Base-by-base conservation (phyloP, 2,888 invertebrate species). In the Drosophila macrospina region DNA sequence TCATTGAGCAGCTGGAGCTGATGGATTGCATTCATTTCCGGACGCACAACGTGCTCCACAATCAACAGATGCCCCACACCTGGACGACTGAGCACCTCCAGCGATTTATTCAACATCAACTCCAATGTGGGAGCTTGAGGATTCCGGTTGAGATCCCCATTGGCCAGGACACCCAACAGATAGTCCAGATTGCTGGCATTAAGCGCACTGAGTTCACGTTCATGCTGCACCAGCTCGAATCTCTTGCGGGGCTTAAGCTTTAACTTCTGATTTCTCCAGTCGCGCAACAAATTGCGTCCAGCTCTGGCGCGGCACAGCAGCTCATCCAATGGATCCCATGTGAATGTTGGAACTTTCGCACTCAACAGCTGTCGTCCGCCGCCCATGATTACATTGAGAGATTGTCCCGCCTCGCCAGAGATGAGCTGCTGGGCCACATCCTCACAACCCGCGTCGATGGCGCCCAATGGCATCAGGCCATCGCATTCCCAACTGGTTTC, bases 401-500 rank as follows among this genome's bases (percentile, higher is more conserved):
- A 69, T 10, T 92, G 94, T 0, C 97, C 97, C 0, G 97, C 96
- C 73, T 93, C 93, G 79, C 96, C 94, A 79, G 96, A 95, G 0
- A 98, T 91, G 45, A 98, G 92, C 89, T 98, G 97, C 8, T 95
- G 92, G 0, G 96, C 97, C 64, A 97, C 96, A 89, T 98, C 98
- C 89, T 95, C 95, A 90, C 97, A 98, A 0, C 85, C 83, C 1
- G 89, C 85, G 4, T 88, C 86, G 1, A 90, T 88, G 0, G 92
- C 92, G 0, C 90, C 90, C 36, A 85, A 37, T 0, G 96, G 95
- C 90, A 96, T 94, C 24, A 86, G 92, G 0, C 93, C 93, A 77
- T 97, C 97, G 81, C 97, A 96, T 88, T 97, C 97, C 97, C 97
- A 97, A n/a, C 92, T 92, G n/a, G 97, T 92, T 77, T 95, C 93